phyloP scores from a whole-genome alignment of 2,888 invertebrate genomes.

The Folsomia manolachei region DNA sequence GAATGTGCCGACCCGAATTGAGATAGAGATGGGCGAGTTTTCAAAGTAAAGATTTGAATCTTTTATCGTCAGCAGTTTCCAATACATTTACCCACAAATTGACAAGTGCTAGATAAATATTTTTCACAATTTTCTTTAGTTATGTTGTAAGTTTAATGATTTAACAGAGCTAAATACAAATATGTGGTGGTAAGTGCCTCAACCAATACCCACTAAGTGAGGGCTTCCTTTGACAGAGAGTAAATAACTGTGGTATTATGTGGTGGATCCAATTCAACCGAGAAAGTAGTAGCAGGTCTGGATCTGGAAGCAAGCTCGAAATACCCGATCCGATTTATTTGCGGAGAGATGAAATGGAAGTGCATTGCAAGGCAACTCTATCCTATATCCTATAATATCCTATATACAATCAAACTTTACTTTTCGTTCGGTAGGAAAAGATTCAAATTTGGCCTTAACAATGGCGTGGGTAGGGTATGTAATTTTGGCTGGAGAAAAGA shows the following conservation, averaged over 20 bases:
- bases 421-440: neutral
- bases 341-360: neutral
- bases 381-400: too few species aligned
- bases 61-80: neutral
- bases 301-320: too few species aligned
- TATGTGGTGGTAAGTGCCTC: too few species aligned
- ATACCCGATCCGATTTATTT: neutral
- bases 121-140: too few species aligned
- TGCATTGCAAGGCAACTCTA: neutral
- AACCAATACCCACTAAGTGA: too few species aligned
- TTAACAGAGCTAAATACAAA: too few species aligned
- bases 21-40: neutral
- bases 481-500: too few species aligned
- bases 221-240: too few species aligned
- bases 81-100: neutral
- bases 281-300: neutral
- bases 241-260: too few species aligned
- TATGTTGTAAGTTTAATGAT: too few species aligned
- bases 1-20: neutral
- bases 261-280: neutral
- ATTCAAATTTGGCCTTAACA: neutral
- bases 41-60: neutral
- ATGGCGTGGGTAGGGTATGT: too few species aligned
- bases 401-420: neutral
- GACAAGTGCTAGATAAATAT: neutral